Base-by-base conservation (phyloP, 37 sponge, comb jelly and placozoan genomes). In the Cliona cf. orientalis region DNA sequence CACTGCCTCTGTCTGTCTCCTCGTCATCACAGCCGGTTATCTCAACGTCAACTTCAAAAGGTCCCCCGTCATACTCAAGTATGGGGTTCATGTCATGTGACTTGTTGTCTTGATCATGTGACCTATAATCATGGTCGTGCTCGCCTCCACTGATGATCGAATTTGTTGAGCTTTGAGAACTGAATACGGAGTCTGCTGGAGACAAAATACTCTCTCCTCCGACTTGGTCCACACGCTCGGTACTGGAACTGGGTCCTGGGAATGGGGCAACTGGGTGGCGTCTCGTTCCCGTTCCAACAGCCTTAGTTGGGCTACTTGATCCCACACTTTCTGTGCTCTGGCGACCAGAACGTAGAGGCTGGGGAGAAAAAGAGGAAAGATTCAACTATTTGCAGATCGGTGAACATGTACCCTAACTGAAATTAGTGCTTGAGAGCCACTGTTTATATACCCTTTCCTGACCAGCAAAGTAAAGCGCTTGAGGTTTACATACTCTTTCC, bases 161-260 rank as follows among this genome's bases (percentile, higher is more conserved):
- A n/a, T n/a, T n/a, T n/a, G n/a, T n/a, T n/a, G n/a, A n/a, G n/a
- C n/a, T n/a, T 29, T 75, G 62, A 31, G 39, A 56, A 26, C 61
- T 59, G 25, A 75, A 75, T 17, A 75, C 78, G 44, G 78, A 65
- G 49, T 65, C 66, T 5, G 35, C 57, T 7, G 46, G 46, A 45
- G 78, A 33, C 7, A 49, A 25, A 5, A 65, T 22, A 2, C 49
- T 33, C 35, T 5, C 5, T 4, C 76, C 62, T 14, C 5, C 39
- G 6, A 59, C 56, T 44, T 38, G 9, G 5, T 41, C 22, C 6
- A 28, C 25, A 11, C 44, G 19, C 3, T 11, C 23, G 44, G n/a
- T n/a, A 49, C 1, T 1, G 49, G 45, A 9, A 35, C 46, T 64
- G 33, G 78, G 78, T 32, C 74, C 74, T 6, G 74, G 74, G 34